A percentile compares a stretch with the other conserved stretches of the same genome.
phyloP scores from a whole-genome alignment of 2,888 invertebrate species.

The Drosophila mettleri region DNA sequence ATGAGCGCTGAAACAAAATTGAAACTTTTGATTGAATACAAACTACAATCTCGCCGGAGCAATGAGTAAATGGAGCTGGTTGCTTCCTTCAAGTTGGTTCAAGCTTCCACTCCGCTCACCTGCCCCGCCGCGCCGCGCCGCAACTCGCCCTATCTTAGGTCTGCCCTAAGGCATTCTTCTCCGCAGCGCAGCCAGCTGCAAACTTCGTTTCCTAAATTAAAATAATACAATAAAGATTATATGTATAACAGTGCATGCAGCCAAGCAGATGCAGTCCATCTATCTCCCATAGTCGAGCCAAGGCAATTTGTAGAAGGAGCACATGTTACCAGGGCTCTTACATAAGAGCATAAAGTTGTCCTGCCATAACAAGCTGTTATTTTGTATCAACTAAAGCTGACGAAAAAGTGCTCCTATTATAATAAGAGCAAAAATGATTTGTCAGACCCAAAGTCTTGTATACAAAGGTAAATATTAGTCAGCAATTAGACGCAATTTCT shows the following conservation, averaged over 20 bases:
- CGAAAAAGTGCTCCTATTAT: slow-evolving; percentile 2
- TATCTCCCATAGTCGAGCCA: neutral
- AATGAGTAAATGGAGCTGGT: slow-evolving; percentile 41
- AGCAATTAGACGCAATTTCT: slow-evolving; percentile 38
- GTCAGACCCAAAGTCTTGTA: slow-evolving; percentile 9
- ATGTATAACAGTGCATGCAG: slow-evolving; percentile 48
- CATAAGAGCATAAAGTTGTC: slow-evolving; percentile 10
- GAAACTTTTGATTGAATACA: slow-evolving; percentile 79
- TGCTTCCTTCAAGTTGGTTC: slow-evolving; percentile 47
- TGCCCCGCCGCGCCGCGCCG: slow-evolving; percentile 19
- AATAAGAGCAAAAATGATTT: slow-evolving; percentile 12
- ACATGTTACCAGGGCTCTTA: slow-evolving; percentile 3
- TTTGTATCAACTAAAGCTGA: slow-evolving; percentile 15
- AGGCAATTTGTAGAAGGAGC: slow-evolving; percentile 12
- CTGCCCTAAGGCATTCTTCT: slow-evolving; percentile 17
- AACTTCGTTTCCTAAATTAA: slow-evolving; percentile 75
- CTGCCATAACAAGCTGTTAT: slow-evolving; percentile 13
- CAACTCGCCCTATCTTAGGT: slow-evolving; percentile 13
- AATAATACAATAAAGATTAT: slow-evolving; percentile 78
- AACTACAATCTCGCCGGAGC: slow-evolving; percentile 66
- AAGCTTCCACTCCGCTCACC: slow-evolving; percentile 38
- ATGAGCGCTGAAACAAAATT: slow-evolving; percentile 65
- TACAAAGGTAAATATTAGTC: slow-evolving; percentile 33
- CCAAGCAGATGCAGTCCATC: slow-evolving; percentile 23
- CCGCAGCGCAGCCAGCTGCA: slow-evolving; percentile 32